Percentiles rank a stretch among this genome's conserved stretches.
These are phyloP conservation scores for Mungos mungo DNA, from an alignment of 2,113 vertebrate genomes.

Conservation along the genomic window DNA sequence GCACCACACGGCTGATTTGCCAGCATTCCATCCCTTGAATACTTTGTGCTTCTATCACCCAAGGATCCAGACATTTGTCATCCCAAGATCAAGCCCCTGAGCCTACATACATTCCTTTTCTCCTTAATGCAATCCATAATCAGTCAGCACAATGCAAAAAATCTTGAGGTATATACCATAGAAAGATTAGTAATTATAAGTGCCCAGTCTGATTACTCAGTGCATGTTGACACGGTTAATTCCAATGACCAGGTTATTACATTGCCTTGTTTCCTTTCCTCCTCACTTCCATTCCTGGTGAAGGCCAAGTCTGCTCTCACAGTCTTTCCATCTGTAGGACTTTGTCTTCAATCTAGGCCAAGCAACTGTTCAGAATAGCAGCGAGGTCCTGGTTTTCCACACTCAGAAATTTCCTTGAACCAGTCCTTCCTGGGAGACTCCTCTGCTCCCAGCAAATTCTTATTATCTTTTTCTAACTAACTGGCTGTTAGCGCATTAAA, in stretches of 20 bases:
- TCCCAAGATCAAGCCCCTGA: neutral
- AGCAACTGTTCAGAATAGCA: neutral
- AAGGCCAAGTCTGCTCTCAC: neutral
- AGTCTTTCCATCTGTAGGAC: neutral
- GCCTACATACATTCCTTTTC: neutral
- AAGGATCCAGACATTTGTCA: neutral
- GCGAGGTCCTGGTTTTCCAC: neutral
- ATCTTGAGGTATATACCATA: neutral
- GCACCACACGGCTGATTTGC: neutral
- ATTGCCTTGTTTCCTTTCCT: neutral
- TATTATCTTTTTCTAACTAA: neutral
- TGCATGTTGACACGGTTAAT: no score
- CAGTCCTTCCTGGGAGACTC: neutral
- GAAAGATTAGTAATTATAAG: neutral
- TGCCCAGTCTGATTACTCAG: neutral
- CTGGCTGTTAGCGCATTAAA: neutral
- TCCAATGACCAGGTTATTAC: neutral
- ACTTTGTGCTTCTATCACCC: neutral
- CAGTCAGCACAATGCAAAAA: neutral
- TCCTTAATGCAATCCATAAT: neutral
- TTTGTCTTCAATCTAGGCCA: neutral
- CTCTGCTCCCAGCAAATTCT: neutral
- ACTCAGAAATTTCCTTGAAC: neutral
- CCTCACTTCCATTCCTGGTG: neutral
- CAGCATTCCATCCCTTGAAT: neutral